These are phyloP conservation scores for Chorisops tibialis DNA, from an alignment of 2,888 invertebrate genomes.

Conservation along the genomic window DNA sequence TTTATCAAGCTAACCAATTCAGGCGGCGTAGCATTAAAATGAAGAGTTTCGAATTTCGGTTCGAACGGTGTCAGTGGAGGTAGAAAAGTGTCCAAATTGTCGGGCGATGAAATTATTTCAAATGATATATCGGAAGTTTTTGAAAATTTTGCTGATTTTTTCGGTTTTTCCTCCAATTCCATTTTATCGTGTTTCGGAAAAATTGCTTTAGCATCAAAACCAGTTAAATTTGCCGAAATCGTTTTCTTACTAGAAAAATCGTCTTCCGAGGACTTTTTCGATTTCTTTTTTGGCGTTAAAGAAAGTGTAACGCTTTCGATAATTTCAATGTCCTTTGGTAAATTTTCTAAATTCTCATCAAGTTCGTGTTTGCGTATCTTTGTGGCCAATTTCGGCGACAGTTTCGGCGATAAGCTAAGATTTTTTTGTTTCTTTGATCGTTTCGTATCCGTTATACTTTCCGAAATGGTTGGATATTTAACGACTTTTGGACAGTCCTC, in stretches of 20 bases:
- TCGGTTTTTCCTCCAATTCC: background rate
- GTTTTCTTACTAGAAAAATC: background rate
- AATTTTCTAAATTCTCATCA: background rate
- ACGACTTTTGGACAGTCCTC: too few species aligned
- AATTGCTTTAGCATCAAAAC: background rate
- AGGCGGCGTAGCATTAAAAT: conserved; percentile 25
- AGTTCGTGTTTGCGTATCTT: conserved; percentile 5
- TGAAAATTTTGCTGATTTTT: background rate
- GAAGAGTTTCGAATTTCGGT: conserved; percentile 32
- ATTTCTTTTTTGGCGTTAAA: conserved; percentile 22
- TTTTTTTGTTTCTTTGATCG: conserved; percentile 5
- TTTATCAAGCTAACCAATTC: conserved; percentile 46
- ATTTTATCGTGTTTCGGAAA: background rate
- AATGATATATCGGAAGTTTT: conserved; percentile 16
- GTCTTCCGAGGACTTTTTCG: background rate
- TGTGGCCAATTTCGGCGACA: conserved; percentile 8
- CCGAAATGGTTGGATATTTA: conserved; percentile 23
- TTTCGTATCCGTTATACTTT: conserved; percentile 16
- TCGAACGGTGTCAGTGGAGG: conserved; percentile 43
- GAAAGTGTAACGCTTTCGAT: conserved; percentile 10
- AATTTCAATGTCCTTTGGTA: conserved; percentile 2
- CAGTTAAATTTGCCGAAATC: background rate
- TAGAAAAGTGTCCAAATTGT: conserved; percentile 36
- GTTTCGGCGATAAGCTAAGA: conserved; percentile 12
- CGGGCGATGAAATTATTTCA: conserved; percentile 34